Evolutionary conservation across 30 jellyfish, hydroid and myxozoan species (phyloP), one percentile per base, ranked within the genome.

Genomic region (Turritopsis rubra): DNA sequence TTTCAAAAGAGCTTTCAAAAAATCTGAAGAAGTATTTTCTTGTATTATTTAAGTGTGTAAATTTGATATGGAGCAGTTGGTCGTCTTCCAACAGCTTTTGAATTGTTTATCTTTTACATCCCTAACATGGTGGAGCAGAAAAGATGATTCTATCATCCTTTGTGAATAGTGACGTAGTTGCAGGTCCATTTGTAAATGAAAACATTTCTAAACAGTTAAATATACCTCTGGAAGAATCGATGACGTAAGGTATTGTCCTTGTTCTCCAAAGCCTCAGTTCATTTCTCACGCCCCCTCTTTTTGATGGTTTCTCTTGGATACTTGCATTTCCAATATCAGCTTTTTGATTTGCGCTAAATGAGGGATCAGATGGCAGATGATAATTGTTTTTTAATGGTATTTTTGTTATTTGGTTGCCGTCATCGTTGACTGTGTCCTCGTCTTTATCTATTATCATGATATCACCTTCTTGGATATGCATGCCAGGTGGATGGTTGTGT

Each of bases 401-500:
- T 41, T 41, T 41, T 13, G 60, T 3, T 3, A 41, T 3, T 5
- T 5, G 13, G 13, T 5, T 41, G 13, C 13, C 60, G 77, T 68
- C 28, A 68, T 22, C 21, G 30, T 19, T n/a, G 28, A 17, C 17
- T 27, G 8, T 27, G 19, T 23, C 31, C 19, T 23, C 31, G 8
- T 27, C 77, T 7, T 68, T 68, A 27, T 68, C 77, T 7, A 7
- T 27, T 16, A n/a, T 22, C 77, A 68, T 68, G 31, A 68, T 68
- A 68, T 68, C 77, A 68, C 77, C 77, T 68, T 68, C 22, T 8
- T n/a, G 9, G 8, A 68, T 68, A 68, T 68, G 77, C 77, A n/a
- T 19, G 16, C 77, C 77, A 68, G 77, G 77, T n/a, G 77, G 77
- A 68, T 68, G 77, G 77, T 68, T 68, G 30, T 68, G 77, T 9